Conservation (phyloP, 2,888 invertebrate genomes). For the Tenthredo scrophulariae region DNA sequence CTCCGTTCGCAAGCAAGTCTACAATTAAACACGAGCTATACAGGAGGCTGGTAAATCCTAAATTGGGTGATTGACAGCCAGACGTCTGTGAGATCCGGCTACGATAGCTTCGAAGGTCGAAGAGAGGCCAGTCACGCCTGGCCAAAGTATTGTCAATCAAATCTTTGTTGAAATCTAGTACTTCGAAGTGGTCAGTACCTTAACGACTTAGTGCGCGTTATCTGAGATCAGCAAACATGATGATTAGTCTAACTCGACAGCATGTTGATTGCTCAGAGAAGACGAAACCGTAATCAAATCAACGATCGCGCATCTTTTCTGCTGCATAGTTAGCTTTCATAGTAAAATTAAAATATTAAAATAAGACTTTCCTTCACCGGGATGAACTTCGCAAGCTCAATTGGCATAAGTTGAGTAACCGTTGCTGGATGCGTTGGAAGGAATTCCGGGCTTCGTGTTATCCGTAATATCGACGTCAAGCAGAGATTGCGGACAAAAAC, state of each 20-base stretch:
- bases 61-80: slow-evolving; percentile 62
- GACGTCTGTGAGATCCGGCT: slow-evolving; percentile 55
- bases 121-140: slow-evolving; percentile 29
- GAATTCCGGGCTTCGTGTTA: slow-evolving; percentile 46
- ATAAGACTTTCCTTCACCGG: no score
- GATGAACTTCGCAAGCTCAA: slow-evolving; percentile 24
- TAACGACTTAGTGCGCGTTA: slow-evolving; percentile 1
- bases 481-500: slow-evolving; percentile 45
- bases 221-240: slow-evolving; percentile 45
- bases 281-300: slow-evolving; percentile 48
- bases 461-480: slow-evolving; percentile 44
- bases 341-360: not conserved
- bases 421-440: not conserved
- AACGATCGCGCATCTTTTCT: not conserved
- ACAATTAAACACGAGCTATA: slow-evolving; percentile 54
- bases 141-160: slow-evolving; percentile 51
- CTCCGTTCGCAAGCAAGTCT: slow-evolving; percentile 52
- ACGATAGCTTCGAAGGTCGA: slow-evolving; percentile 50
- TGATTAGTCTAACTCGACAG: slow-evolving; percentile 51
- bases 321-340: not conserved
- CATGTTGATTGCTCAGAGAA: slow-evolving; percentile 54
- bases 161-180: not conserved
- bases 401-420: not conserved
- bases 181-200: slow-evolving; percentile 37
- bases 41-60: slow-evolving; percentile 58